phyloP scores from a whole-genome alignment of 64 coral and sea anemone species.

The Stichodactyla mertensii region DNA sequence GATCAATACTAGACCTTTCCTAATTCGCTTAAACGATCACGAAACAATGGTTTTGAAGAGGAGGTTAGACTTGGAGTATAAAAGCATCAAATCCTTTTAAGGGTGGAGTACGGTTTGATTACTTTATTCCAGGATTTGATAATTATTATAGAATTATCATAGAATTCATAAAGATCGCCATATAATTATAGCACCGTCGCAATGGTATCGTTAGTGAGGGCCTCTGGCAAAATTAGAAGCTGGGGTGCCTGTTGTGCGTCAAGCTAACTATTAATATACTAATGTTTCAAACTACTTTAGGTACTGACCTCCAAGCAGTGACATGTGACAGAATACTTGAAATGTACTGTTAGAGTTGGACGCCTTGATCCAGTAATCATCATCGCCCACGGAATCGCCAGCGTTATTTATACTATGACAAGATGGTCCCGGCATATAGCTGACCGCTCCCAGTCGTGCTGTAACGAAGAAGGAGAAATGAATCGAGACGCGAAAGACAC shows the following conservation, averaged over 20 bases:
- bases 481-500: not conserved
- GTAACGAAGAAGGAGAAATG: not conserved
- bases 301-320: not conserved
- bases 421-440: not conserved
- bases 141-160: too few relatives aligned
- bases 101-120: not conserved
- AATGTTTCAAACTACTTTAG: not conserved
- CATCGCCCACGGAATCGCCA: conserved; percentile 1
- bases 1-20: too few relatives aligned
- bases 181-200: too few relatives aligned
- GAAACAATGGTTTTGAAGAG: not conserved
- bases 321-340: conserved; percentile 18
- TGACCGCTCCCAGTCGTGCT: not conserved
- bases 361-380: conserved; percentile 1
- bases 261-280: not conserved
- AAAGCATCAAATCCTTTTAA: not conserved
- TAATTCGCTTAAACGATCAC: too few relatives aligned
- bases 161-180: too few relatives aligned
- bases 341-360: not conserved
- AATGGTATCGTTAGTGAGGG: too few relatives aligned
- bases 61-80: not conserved
- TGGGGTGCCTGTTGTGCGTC: not conserved
- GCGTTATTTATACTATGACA: not conserved
- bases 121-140: too few relatives aligned
- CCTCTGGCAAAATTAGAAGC: too few relatives aligned